phyloP scores from a whole-genome alignment of 2,888 invertebrate genomes.

The Arrhopalites spinosus region DNA sequence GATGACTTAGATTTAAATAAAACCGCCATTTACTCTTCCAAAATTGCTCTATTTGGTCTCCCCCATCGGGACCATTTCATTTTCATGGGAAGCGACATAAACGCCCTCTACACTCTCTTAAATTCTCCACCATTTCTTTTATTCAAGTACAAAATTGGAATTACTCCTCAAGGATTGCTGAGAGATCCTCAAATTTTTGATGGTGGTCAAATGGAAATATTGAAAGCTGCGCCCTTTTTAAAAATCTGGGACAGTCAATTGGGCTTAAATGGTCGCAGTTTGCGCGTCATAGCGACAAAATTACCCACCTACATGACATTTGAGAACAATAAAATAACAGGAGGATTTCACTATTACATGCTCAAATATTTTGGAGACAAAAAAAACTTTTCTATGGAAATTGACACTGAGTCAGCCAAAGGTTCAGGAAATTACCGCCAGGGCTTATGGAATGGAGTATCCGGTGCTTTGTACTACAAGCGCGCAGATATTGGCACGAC shows the following conservation, averaged over 20 bases:
- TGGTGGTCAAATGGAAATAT: background rate
- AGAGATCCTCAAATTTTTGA: background rate
- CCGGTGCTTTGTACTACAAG: background rate
- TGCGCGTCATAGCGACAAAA: background rate
- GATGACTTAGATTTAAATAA: no score
- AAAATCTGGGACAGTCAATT: no score
- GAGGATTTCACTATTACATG: slow-evolving; percentile 14
- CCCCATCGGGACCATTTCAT: slow-evolving; percentile 24
- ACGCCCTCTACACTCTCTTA: background rate
- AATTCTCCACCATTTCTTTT: no score
- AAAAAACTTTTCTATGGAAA: slow-evolving; percentile 12
- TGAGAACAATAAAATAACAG: background rate
- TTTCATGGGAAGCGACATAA: background rate
- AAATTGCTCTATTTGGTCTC: background rate
- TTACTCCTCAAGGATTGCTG: background rate
- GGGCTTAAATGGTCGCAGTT: background rate
- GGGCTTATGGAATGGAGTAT: slow-evolving; percentile 22
- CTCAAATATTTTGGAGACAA: background rate
- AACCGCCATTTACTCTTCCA: background rate
- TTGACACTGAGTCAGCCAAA: background rate
- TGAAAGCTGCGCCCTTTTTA: no score
- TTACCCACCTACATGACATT: slow-evolving; percentile 8
- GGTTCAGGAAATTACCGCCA: slow-evolving; percentile 3
- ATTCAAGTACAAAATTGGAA: slow-evolving; percentile 6
- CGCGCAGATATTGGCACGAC: background rate